A percentile compares a stretch with the other conserved stretches of the same genome.
These are phyloP conservation scores for Bombus confusus DNA, from an alignment of 1,140 invertebrate genomes.

Conservation along the genomic window DNA sequence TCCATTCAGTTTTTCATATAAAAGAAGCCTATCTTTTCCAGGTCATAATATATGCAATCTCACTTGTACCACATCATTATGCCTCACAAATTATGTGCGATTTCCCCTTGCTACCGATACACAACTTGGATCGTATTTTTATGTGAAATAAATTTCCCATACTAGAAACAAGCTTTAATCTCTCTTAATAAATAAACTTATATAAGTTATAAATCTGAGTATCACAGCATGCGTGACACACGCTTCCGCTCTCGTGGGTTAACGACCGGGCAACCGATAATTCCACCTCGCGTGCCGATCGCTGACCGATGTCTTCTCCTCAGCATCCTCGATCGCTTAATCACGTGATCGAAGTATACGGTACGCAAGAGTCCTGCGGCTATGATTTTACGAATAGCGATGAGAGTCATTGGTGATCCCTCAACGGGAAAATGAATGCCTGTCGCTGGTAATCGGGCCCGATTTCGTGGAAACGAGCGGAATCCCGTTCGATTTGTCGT, in stretches of 20 bases:
- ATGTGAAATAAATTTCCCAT: not conserved
- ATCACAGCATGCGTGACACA: not conserved
- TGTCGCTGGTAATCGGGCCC: not conserved
- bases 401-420: not conserved
- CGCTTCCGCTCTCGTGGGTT: not conserved
- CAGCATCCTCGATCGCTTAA: not conserved
- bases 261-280: not conserved
- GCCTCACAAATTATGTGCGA: not conserved
- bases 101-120: not conserved
- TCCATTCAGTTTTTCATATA: not conserved
- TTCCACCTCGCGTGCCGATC: not conserved
- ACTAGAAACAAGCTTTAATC: not conserved
- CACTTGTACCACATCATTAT: not conserved
- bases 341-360: not conserved
- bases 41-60: not conserved
- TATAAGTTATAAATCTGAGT: not conserved
- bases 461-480: not conserved
- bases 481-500: not conserved
- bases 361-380: not conserved
- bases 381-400: not conserved
- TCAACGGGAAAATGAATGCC: constrained; percentile 21
- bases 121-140: not conserved
- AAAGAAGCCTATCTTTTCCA: not conserved
- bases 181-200: not conserved
- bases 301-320: not conserved